Evolutionary conservation across 2,888 invertebrate genomes (phyloP), one percentile per base, ranked within the genome.

Genomic region (Cephus pygmeus): DNA sequence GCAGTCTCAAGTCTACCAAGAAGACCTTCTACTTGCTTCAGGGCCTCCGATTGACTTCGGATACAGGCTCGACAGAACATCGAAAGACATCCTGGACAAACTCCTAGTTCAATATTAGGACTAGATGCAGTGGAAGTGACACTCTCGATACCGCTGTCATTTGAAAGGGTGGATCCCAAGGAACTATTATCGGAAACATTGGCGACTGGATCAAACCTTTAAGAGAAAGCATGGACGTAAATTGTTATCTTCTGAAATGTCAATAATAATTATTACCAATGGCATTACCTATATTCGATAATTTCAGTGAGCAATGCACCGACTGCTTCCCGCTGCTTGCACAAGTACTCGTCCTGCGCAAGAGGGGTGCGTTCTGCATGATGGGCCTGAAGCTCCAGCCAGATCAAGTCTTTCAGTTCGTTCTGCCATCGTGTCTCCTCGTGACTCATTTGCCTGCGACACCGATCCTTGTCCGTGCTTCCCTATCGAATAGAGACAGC

Each of bases 381-480:
- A 93, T 95, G 95, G 0, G 98, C 98, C 91, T 97, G 96, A 81
- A 98, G 92, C 92, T 98, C 98, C 85, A 98, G 91, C 98, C 98
- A 98, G 85, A 98, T 96, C 84, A 97, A 93, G 92, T 98, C 98
- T 91, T 97, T 97, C 75, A 97, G 92, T 92, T 97, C 96, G 84
- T 96, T 97, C 91, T 97, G 97, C 96, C 97, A 98, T 73, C 96
- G 93, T 81, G 96, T 95, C 89, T 98, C 97, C 90, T 98, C 97
- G 83, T 95, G 94, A 85, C 97, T 97, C 88, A 96, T 94, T 95
- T 96, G 92, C 6, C 92, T 92, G 87, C 88, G 85, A 90, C 92
- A 87, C 56, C 94, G 93, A 79, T 94, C 94, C 84, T 95, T 94
- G 79, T 95, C 95, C 1, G 93, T 92, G 84, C 94, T 95, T 23